These are phyloP conservation scores for Stomorhina lunata DNA, from an alignment of 2,888 invertebrate genomes.

Conservation along the genomic window DNA sequence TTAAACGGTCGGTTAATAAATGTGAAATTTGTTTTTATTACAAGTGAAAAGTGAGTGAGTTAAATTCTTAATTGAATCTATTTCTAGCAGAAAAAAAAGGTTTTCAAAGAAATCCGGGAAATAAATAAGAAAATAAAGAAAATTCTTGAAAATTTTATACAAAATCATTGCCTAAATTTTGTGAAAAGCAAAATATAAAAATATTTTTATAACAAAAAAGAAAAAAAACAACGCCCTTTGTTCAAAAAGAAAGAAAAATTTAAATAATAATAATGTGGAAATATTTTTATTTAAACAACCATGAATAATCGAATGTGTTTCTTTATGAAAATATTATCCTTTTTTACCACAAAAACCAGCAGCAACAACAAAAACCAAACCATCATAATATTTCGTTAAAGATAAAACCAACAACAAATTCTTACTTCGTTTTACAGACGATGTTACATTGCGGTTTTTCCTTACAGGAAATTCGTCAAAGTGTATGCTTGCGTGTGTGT, in stretches of 20 bases:
- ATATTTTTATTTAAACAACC: neutral
- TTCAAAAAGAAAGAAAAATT: neutral
- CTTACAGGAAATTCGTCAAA: neutral
- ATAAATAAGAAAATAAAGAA: slow-evolving; percentile 16
- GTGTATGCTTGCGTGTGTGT: neutral
- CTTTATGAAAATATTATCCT: neutral
- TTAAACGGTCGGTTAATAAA: slow-evolving; percentile 34
- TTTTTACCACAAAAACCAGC: neutral
- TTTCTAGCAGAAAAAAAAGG: no score
- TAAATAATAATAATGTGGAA: neutral
- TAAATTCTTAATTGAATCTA: neutral
- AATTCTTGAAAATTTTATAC: neutral
- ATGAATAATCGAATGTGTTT: neutral
- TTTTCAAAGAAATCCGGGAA: neutral
- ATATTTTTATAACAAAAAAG: slow-evolving; percentile 10
- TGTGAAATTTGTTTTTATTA: neutral
- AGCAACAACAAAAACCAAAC: neutral
- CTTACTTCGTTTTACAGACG: slow-evolving; percentile 5
- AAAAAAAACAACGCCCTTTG: slow-evolving; percentile 54
- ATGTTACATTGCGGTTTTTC: slow-evolving; percentile 38
- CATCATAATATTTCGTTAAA: neutral
- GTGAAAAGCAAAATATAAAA: neutral
- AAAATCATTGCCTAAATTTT: neutral
- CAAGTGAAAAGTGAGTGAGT: neutral
- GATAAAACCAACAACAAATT: neutral